These are phyloP conservation scores for Chalcosyrphus nemorum DNA, from an alignment of 2,888 invertebrate species.

Conservation along the genomic window DNA sequence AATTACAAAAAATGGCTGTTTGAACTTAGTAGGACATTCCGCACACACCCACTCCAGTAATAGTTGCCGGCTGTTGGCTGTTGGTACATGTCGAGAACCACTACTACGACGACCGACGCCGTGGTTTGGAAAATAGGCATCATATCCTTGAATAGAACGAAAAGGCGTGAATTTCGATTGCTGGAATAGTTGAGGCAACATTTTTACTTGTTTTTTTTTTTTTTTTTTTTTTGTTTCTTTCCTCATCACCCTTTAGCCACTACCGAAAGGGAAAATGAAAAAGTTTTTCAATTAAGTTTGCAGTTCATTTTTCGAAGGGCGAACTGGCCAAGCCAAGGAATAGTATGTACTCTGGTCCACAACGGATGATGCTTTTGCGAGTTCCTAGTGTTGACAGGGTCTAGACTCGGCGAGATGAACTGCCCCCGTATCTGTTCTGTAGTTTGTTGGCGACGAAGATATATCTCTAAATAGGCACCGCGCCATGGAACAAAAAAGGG, in stretches of 20 bases:
- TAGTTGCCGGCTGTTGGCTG: conserved; percentile 31
- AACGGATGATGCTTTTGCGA: conserved; percentile 43
- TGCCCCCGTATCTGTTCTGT: conserved; percentile 42
- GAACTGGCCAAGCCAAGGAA: conserved; percentile 13
- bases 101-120: no score
- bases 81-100: conserved; percentile 24
- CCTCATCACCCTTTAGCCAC: background rate
- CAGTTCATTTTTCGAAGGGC: conserved; percentile 70
- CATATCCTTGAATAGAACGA: conserved; percentile 24
- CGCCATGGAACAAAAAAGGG: background rate
- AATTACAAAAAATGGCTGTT: conserved; percentile 61
- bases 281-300: conserved; percentile 73
- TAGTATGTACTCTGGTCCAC: background rate
- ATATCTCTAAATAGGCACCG: conserved; percentile 58
- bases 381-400: conserved; percentile 72
- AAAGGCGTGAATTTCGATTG: conserved; percentile 71
- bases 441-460: conserved; percentile 65
- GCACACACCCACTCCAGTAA: background rate
- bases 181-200: conserved; percentile 60
- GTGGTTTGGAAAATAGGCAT: conserved; percentile 45
- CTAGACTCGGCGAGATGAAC: conserved; percentile 70
- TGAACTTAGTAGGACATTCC: conserved; percentile 46
- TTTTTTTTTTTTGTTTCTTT: conserved; percentile 27
- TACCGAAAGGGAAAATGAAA: conserved; percentile 64
- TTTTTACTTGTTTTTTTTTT: no score